These are phyloP conservation scores for Spatulosminthurus flaviceps DNA, from an alignment of 2,888 invertebrate genomes.

Conservation along the genomic window DNA sequence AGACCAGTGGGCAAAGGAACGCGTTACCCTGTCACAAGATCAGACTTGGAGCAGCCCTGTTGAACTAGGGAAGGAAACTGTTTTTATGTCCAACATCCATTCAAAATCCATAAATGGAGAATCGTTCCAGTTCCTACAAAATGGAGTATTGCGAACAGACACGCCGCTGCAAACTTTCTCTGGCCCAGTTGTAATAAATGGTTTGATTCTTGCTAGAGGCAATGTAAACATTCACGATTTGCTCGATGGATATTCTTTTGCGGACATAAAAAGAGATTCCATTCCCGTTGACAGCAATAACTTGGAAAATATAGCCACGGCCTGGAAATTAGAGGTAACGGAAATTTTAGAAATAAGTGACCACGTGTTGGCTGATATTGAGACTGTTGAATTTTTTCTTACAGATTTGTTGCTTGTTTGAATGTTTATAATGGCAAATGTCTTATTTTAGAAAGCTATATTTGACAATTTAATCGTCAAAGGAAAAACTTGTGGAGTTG, in stretches of 20 bases:
- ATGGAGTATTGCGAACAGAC: conserved; percentile 49
- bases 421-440: not conserved
- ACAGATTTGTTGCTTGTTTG: no score
- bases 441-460: conserved; percentile 23
- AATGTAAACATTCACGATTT: conserved; percentile 34
- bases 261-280: conserved; percentile 49
- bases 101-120: conserved; percentile 49
- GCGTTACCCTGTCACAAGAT: conserved; percentile 44
- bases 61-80: conserved; percentile 27
- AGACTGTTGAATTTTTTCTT: no score
- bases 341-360: no score
- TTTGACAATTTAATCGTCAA: conserved; percentile 47
- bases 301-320: conserved; percentile 30
- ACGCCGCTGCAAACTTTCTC: conserved; percentile 48
- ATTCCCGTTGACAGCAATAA: conserved; percentile 47
- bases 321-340: conserved; percentile 46
- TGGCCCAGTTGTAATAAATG: conserved; percentile 33
- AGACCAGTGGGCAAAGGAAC: conserved; percentile 4
- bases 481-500: conserved; percentile 52
- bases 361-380: no score
- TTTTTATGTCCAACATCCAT: not conserved
- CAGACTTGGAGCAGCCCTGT: conserved; percentile 35
- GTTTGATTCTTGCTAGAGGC: conserved; percentile 38
- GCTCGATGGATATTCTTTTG: conserved; percentile 47
- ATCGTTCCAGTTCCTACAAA: conserved; percentile 29